These are phyloP conservation scores for Acromyrmex echinatior DNA, from an alignment of 1,140 invertebrate genomes.

Conservation along the genomic window DNA sequence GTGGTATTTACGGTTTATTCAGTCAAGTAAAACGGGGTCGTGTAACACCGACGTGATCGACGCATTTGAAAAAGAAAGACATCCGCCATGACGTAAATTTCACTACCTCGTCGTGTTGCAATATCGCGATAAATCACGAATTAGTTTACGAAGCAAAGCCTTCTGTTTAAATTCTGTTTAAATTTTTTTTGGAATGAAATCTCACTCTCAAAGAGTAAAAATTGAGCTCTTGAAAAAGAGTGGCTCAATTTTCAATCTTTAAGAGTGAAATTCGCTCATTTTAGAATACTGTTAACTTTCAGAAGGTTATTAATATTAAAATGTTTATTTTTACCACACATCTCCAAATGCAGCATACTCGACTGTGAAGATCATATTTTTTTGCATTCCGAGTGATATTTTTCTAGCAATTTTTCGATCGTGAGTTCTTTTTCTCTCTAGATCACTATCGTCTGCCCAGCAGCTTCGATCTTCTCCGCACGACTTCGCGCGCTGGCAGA, in stretches of 20 bases:
- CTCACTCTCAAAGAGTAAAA: too few species aligned
- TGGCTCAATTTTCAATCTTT: too few species aligned
- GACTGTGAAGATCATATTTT: neutral
- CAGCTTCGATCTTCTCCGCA: constrained; percentile 25
- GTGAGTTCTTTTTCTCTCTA: neutral
- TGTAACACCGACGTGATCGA: constrained; percentile 51
- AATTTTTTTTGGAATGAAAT: too few species aligned
- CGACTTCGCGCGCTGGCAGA: neutral
- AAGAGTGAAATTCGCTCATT: too few species aligned
- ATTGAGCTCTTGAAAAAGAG: too few species aligned
- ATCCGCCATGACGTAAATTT: constrained; percentile 55
- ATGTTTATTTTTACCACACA: neutral
- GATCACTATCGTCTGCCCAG: constrained; percentile 48
- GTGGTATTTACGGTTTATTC: constrained; percentile 54
- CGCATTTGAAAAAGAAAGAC: constrained; percentile 37
- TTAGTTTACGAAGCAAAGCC: constrained; percentile 3
- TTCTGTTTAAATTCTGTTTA: too few species aligned
- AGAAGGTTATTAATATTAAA: neutral
- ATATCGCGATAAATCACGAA: constrained; percentile 44
- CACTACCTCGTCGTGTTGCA: constrained; percentile 30
- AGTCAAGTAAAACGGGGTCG: constrained; percentile 64
- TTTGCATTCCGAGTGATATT: constrained; percentile 25
- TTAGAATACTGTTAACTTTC: too few species aligned
- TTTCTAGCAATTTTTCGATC: constrained; percentile 18
- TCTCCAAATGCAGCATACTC: neutral